Evolutionary conservation across 2,888 invertebrate genomes (phyloP).

Genomic region (Papilio protenor): DNA sequence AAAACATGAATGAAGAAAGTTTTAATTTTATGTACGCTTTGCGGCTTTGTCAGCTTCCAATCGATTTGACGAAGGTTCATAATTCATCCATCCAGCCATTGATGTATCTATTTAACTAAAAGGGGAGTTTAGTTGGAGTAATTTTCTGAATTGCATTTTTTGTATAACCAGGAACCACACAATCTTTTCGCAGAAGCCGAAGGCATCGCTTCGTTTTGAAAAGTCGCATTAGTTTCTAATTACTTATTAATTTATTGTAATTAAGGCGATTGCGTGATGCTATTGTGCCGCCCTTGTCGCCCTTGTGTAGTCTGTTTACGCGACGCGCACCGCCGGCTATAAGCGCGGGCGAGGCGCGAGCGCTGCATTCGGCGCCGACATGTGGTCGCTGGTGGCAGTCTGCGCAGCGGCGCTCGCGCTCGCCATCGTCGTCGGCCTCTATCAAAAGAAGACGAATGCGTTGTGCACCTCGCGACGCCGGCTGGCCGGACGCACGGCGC

Average conservation of each 20-base stretch:
- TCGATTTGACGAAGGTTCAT: no score
- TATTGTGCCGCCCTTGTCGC: not conserved
- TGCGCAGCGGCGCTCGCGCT: slow-evolving; percentile 38
- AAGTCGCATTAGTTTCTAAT: not conserved
- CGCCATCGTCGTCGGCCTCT: slow-evolving; percentile 61
- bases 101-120: no score
- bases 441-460: slow-evolving; percentile 74
- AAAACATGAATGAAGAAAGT: no score
- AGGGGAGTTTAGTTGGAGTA: no score
- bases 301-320: not conserved
- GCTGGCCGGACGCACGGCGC: slow-evolving; percentile 68
- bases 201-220: not conserved
- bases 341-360: not conserved
- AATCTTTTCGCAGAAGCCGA: not conserved
- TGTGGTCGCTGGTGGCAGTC: slow-evolving; percentile 45
- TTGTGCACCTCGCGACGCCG: slow-evolving; percentile 72
- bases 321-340: not conserved
- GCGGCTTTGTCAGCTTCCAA: no score
- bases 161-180: no score
- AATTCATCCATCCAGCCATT: no score
- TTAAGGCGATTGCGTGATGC: not conserved
- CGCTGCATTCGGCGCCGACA: slow-evolving; percentile 19
- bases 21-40: no score
- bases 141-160: no score
- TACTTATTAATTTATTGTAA: not conserved